Percentiles rank a stretch among this genome's conserved stretches.
Evolutionary conservation across 2,888 invertebrate genomes (phyloP).

Genomic region (Galerucella calmariensis): DNA sequence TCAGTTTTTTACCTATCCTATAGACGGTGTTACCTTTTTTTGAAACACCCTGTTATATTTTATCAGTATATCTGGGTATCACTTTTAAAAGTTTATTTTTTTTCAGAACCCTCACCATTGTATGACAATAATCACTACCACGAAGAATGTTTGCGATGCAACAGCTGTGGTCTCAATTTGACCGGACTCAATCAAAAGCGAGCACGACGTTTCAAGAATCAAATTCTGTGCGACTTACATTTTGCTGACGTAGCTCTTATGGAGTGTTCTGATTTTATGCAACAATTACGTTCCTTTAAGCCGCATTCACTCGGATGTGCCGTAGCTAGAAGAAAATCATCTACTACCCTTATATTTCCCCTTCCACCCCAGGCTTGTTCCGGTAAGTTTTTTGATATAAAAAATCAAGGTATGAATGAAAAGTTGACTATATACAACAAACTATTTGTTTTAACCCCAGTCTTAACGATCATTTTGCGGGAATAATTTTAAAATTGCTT

Average conservation of each 20-base stretch:
- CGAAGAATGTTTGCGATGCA: conserved; percentile 97
- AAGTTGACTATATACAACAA: too few relatives aligned
- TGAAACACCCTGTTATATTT: too few relatives aligned
- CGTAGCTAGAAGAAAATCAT: conserved; percentile 91
- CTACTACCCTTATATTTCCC: conserved; percentile 93
- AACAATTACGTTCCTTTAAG: conserved; percentile 95
- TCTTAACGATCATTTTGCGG: too few relatives aligned
- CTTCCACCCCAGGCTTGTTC: conserved; percentile 94
- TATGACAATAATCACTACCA: conserved; percentile 97
- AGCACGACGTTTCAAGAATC: conserved; percentile 79
- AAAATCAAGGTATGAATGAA: too few relatives aligned
- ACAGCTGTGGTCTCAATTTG: conserved; percentile 93
- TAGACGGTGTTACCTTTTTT: too few relatives aligned
- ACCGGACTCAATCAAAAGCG: conserved; percentile 86
- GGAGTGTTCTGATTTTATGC: conserved; percentile 98
- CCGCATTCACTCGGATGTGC: conserved; percentile 95
- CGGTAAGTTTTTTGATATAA: conserved; percentile 69
- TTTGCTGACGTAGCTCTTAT: conserved; percentile 96
- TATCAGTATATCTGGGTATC: too few relatives aligned
- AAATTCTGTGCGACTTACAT: conserved; percentile 95
- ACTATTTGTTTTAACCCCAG: too few relatives aligned
- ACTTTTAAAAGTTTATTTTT: background rate
- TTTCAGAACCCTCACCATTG: conserved; percentile 88
- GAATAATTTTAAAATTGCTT: too few relatives aligned
- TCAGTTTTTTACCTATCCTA: too few relatives aligned